phyloP scores from a whole-genome alignment of 1,140 invertebrate genomes.

The Leptopilina clavipes region DNA sequence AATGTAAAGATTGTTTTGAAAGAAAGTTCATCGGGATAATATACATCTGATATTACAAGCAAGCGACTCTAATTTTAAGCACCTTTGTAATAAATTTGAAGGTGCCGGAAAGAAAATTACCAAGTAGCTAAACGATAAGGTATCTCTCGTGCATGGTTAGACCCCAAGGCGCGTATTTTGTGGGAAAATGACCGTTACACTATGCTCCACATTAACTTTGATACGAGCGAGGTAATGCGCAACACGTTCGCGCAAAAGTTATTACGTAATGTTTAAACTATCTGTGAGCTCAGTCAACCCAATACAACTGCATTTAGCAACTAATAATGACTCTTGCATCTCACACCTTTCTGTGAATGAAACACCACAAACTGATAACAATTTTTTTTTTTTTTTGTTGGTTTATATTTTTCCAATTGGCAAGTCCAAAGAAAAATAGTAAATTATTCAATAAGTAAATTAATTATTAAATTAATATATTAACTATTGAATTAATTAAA shows the following conservation, averaged over 20 bases:
- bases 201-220: slow-evolving; percentile 59
- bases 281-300: slow-evolving; percentile 37
- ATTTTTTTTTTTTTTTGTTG: not conserved
- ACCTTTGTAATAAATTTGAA: slow-evolving; percentile 3
- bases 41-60: not conserved
- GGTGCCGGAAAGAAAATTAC: slow-evolving; percentile 3
- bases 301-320: slow-evolving; percentile 5
- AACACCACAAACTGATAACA: not conserved
- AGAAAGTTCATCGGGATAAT: not conserved
- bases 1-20: too few species aligned
- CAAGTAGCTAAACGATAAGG: slow-evolving; percentile 7
- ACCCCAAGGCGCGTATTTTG: slow-evolving; percentile 38
- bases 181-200: slow-evolving; percentile 63
- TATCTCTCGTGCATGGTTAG: not conserved
- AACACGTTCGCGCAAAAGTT: slow-evolving; percentile 59
- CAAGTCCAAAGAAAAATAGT: too few species aligned
- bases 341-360: not conserved
- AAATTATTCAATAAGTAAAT: too few species aligned
- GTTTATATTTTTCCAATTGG: not conserved
- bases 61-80: not conserved
- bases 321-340: slow-evolving; percentile 15
- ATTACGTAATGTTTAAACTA: slow-evolving; percentile 59
- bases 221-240: slow-evolving; percentile 62
- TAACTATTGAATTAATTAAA: too few species aligned
- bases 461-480: too few species aligned